Conservation (phyloP, 2,888 invertebrate species). For the Dione juno region DNA sequence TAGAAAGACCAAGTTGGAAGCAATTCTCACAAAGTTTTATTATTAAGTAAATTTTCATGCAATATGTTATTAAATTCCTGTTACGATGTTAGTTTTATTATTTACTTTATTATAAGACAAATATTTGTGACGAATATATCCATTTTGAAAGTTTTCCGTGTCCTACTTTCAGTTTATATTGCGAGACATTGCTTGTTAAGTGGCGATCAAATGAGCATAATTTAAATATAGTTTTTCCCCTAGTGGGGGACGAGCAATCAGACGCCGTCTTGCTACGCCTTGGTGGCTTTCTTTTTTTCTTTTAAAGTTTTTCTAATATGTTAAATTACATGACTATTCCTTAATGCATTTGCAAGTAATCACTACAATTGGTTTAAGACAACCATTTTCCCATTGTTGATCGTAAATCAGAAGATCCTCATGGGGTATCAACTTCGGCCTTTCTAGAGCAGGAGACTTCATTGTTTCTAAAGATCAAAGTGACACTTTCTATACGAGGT, state of each 20-base stretch:
- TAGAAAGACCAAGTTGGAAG: constrained; percentile 47
- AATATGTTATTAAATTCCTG: constrained; percentile 48
- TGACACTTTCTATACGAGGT: constrained; percentile 44
- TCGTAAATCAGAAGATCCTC: constrained; percentile 29
- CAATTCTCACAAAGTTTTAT: constrained; percentile 52
- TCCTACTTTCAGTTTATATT: too few relatives aligned
- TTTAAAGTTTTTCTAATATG: not conserved
- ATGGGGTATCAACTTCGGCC: constrained; percentile 43
- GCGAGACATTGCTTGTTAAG: too few relatives aligned
- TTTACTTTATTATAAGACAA: constrained; percentile 35
- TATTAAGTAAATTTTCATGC: constrained; percentile 51
- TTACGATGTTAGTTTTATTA: constrained; percentile 46
- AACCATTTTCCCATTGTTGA: constrained; percentile 25
- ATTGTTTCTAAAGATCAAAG: constrained; percentile 48
- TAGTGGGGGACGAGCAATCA: too few relatives aligned
- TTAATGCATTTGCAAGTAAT: constrained; percentile 22
- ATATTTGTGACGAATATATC: constrained; percentile 1
- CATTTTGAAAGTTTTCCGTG: too few relatives aligned
- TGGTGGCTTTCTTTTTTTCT: too few relatives aligned
- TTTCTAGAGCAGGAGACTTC: constrained; percentile 41
- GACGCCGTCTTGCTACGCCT: too few relatives aligned
- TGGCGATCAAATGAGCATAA: too few relatives aligned
- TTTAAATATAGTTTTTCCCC: too few relatives aligned
- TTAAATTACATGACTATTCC: not conserved
- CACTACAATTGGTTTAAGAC: constrained; percentile 32